Conservation (phyloP, 2,113 vertebrate species). For the Eudorcas thomsonii region DNA sequence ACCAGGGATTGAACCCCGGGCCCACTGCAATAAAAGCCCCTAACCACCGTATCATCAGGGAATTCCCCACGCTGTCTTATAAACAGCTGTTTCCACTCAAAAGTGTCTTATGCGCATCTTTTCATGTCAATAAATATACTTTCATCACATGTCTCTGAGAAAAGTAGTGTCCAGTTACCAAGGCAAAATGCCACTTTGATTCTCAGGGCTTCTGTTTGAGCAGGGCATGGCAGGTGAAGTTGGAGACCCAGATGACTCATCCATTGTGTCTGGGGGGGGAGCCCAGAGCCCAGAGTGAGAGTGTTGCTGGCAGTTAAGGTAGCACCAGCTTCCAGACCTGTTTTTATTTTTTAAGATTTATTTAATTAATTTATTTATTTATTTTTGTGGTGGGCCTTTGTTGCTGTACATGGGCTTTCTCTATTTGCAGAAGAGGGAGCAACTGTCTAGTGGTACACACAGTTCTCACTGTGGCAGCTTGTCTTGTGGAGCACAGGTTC, state of each 20-base stretch:
- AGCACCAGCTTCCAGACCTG: not conserved
- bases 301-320: not conserved
- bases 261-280: not conserved
- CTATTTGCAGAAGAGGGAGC: not conserved
- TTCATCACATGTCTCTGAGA: not conserved
- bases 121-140: not conserved
- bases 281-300: not conserved
- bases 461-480: not conserved
- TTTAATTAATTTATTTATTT: not conserved
- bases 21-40: not conserved
- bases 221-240: not conserved
- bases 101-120: constrained; percentile 13
- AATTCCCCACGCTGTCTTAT: not conserved
- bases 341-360: not conserved
- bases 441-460: not conserved
- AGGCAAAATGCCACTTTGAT: not conserved
- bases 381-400: not conserved
- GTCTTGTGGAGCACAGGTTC: not conserved
- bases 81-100: constrained; percentile 22
- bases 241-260: not conserved
- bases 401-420: not conserved
- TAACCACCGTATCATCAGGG: not conserved
- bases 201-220: not conserved
- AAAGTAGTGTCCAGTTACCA: constrained; percentile 32
- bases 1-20: not conserved